Base-by-base conservation (phyloP, 2,888 invertebrate genomes). In the Calameuta pallipes region DNA sequence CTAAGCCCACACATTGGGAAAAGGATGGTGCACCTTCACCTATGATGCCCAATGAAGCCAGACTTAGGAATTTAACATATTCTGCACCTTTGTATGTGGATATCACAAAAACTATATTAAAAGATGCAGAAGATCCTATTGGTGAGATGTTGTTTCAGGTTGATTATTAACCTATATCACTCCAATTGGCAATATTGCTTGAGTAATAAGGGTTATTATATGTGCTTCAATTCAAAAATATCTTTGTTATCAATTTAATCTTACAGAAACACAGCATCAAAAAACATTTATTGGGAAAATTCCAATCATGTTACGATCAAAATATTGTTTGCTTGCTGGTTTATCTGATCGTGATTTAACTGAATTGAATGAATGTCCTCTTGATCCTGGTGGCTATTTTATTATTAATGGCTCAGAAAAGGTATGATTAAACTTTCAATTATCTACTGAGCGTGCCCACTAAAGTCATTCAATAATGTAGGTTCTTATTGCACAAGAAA, bases 1-100 rank as follows among this genome's bases (percentile, higher is more conserved):
- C 99, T 0, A 99, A 99, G 92, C 99, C 99, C 3, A 99, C 99
- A 11, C 99, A 99, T 94, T 99, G 99, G 99, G 99, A 99, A 92
- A 99, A 99, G 92, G 99, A 99, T 93, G 99, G 99, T 89, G 98
- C 99, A 0, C 99, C 99, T 23, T 97, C 98, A 79, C 98, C 99
- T 80, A 99, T 99, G 99, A 99, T 99, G 98, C 99, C 99, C 0
- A 99, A 99, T 89, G 99, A 99, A 92, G 99, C 99, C 6, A 95
- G 99, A 81, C 94, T 99, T 77, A 94, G 99, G 79, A 99, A 99
- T 93, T 93, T 99, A 70, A 99, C 99, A 0, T 99, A 99, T 92
- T 99, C 99, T 0, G 99, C 99, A 1, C 99, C 99, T 1, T 93
- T 99, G 0, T 99, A 99, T 92, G 99, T 99, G 0, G 99, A 99